Evolutionary conservation across 2,888 invertebrate species (phyloP).

Genomic region (Zele albiditarsus): DNA sequence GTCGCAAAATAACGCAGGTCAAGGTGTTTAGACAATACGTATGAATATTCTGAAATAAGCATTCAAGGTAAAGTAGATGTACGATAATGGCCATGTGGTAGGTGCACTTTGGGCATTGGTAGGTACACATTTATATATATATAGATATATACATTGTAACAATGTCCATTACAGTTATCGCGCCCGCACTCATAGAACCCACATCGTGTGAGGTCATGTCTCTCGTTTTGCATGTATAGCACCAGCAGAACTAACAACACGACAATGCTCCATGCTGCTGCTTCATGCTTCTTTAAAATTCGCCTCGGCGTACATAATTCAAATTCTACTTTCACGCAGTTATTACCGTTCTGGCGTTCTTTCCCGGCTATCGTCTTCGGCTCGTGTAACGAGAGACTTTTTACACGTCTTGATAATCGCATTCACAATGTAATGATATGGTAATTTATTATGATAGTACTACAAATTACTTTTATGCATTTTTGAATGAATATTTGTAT

Average conservation of each 20-base stretch:
- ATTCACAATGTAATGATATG: background rate
- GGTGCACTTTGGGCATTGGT: background rate
- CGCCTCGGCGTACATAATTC: slow-evolving; percentile 29
- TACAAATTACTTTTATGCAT: background rate
- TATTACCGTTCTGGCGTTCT: background rate
- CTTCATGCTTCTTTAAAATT: slow-evolving; percentile 30
- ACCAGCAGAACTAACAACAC: slow-evolving; percentile 16
- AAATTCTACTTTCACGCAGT: slow-evolving; percentile 23
- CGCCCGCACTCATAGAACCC: slow-evolving; percentile 9
- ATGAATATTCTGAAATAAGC: background rate
- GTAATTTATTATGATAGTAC: background rate
- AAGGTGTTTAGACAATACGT: slow-evolving; percentile 14
- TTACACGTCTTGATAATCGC: slow-evolving; percentile 1
- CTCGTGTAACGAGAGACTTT: slow-evolving; percentile 11
- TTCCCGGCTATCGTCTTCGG: background rate
- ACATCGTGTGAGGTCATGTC: slow-evolving; percentile 15
- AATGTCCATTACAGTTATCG: slow-evolving; percentile 37
- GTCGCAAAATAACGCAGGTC: slow-evolving; percentile 6
- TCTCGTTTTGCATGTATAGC: slow-evolving; percentile 10
- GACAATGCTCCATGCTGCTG: slow-evolving; percentile 17
- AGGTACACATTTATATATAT: background rate
- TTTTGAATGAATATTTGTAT: background rate
- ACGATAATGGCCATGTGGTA: slow-evolving; percentile 23
- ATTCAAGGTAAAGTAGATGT: slow-evolving; percentile 13
- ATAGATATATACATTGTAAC: background rate